A percentile compares a stretch with the other conserved stretches of the same genome.
phyloP scores from a whole-genome alignment of 1,140 invertebrate genomes.

The Macrotrachela quadricornifera region DNA sequence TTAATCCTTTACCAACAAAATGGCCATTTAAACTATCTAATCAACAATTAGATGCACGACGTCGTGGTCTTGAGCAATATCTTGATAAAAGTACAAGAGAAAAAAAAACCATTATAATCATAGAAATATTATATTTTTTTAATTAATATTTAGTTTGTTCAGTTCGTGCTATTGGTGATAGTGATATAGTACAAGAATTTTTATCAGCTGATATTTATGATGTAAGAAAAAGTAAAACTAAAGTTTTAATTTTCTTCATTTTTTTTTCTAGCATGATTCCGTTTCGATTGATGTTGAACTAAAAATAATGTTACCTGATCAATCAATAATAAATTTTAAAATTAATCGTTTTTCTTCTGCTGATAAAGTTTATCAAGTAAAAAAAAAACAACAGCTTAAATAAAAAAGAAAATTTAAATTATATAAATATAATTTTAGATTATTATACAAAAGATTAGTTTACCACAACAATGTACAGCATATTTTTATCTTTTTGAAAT shows the following conservation, averaged over 20 bases:
- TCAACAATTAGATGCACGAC: constrained; percentile 76
- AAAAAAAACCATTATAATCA: no score
- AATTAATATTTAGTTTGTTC: constrained; percentile 60
- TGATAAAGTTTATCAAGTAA: constrained; percentile 26
- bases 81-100: constrained; percentile 49
- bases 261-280: not conserved
- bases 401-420: no score
- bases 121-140: no score
- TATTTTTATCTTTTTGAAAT: no score
- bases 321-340: constrained; percentile 33
- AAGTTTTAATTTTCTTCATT: not conserved
- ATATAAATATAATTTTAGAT: no score
- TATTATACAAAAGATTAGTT: no score
- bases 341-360: not conserved
- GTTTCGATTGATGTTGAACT: constrained; percentile 46
- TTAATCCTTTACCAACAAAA: constrained; percentile 91
- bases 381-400: no score
- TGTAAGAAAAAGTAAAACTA: no score
- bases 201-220: constrained; percentile 25
- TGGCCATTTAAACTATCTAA: constrained; percentile 89
- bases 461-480: no score
- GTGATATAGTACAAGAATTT: constrained; percentile 88
- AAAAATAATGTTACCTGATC: constrained; percentile 74
- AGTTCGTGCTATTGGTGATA: constrained; percentile 85
- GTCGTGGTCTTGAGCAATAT: constrained; percentile 83